Conservation (phyloP, 2,113 vertebrate species). For the Gambusia holbrooki region DNA sequence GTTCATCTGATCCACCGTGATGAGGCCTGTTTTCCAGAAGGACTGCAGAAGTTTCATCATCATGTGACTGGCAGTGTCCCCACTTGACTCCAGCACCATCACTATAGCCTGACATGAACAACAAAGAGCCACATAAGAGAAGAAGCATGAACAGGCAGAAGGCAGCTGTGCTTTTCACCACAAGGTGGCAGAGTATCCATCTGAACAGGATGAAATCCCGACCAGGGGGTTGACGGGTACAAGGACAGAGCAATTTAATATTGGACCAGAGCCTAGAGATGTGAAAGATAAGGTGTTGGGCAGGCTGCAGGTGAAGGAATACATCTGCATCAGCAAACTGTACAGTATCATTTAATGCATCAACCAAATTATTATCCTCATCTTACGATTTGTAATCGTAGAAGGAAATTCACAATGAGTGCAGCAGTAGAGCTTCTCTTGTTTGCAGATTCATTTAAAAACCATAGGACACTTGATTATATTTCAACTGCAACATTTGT, state of each 20-base stretch:
- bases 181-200: slow-evolving; percentile 26
- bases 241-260: background rate
- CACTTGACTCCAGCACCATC: slow-evolving; percentile 87
- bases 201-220: background rate
- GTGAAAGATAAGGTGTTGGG: background rate
- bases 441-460: background rate
- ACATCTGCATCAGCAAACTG: background rate
- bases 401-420: too few species aligned
- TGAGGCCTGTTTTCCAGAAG: slow-evolving; percentile 86
- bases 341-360: background rate
- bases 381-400: background rate
- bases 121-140: background rate
- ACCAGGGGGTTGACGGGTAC: background rate
- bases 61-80: slow-evolving; percentile 80
- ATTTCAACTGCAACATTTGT: too few species aligned
- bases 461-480: too few species aligned
- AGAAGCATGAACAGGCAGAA: background rate
- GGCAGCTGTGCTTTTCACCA: slow-evolving; percentile 15
- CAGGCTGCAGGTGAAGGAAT: background rate
- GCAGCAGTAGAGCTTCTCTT: background rate
- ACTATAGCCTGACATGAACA: slow-evolving; percentile 78
- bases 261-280: background rate
- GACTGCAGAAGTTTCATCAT: slow-evolving; percentile 86
- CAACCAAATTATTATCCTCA: background rate
- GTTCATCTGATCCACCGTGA: slow-evolving; percentile 92